Base-by-base conservation (phyloP, 2,113 vertebrate species). In the Nyctereutes procyonoides region DNA sequence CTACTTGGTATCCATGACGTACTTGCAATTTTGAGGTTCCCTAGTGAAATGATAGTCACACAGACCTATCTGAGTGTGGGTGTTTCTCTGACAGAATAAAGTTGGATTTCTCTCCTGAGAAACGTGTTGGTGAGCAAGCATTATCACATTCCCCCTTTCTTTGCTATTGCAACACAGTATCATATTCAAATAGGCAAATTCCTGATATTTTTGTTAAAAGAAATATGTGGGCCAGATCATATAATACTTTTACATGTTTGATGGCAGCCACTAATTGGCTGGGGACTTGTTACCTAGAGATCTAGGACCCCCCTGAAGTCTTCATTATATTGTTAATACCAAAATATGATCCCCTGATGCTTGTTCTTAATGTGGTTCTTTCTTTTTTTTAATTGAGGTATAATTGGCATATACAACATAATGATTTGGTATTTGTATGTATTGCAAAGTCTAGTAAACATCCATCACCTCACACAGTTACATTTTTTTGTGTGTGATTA, bases 201-300 rank as follows among this genome's bases (percentile, higher is more conserved):
- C 76, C 5, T 60, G 87, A 93, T 74, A 51, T 88, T 94, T 94
- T 90, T 91, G 30, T 77, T 96, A 90, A 92, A 89, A 69, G 38
- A 83, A 71, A 38, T 96, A 32, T 35, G 0, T 56, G 79, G 65
- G 62, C 35, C 67, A 92, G 38, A 38, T 90, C 65, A 62, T 35
- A 22, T 48, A 77, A 69, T 86, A 83, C 9, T n/a, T 79, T 38
- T 79, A 3, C 35, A 12, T 97, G 92, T 96, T 95, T 93, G 74
- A 63, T 92, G 83, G 16, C 51, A 80, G 22, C 43, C 2, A 7
- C 22, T 79, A 35, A 62, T 94, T 79, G 80, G 43, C 92, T 73
- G 87, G 88, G 74, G 71, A 95, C 51, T 94, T 82, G 63, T 86
- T 91, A 82, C 43, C 83, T 71, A 60, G 43, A 96, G 15, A 16